A percentile compares a stretch with the other conserved stretches of the same genome.
Conservation (phyloP, 2,888 invertebrate genomes). For the Cantharis flavilabris region DNA sequence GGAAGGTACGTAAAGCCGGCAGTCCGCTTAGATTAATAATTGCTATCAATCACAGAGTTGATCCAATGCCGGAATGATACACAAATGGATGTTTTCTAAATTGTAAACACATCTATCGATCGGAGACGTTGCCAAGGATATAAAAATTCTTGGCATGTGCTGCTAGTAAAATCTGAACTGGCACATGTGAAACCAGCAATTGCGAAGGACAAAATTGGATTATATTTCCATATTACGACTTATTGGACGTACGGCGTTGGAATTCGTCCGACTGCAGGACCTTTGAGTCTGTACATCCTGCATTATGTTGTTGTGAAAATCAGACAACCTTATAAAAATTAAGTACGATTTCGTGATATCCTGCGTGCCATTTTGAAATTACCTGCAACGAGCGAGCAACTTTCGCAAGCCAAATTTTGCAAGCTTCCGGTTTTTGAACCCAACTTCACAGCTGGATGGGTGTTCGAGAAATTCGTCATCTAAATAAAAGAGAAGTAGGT, state of each 20-base stretch:
- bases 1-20: no score
- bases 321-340: neutral
- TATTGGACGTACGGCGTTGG: neutral
- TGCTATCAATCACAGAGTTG: no score
- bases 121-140: neutral
- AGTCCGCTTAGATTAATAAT: no score
- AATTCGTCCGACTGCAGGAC: neutral
- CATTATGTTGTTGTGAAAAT: neutral
- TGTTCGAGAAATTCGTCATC: neutral
- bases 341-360: neutral
- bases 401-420: neutral
- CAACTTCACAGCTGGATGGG: neutral
- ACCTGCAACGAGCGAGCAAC: neutral
- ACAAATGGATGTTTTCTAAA: neutral
- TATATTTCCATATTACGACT: neutral
- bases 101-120: neutral
- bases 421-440: neutral
- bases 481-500: slow-evolving; percentile 2
- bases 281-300: no score
- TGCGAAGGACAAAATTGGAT: neutral
- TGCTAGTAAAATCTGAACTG: neutral
- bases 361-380: neutral
- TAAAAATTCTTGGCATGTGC: neutral
- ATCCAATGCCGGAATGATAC: no score
- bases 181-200: neutral